Percentiles rank a stretch among this genome's conserved stretches.
Evolutionary conservation across 2,797 vertebrate genomes (phyloP).

Genomic region (Lagodon rhomboides): DNA sequence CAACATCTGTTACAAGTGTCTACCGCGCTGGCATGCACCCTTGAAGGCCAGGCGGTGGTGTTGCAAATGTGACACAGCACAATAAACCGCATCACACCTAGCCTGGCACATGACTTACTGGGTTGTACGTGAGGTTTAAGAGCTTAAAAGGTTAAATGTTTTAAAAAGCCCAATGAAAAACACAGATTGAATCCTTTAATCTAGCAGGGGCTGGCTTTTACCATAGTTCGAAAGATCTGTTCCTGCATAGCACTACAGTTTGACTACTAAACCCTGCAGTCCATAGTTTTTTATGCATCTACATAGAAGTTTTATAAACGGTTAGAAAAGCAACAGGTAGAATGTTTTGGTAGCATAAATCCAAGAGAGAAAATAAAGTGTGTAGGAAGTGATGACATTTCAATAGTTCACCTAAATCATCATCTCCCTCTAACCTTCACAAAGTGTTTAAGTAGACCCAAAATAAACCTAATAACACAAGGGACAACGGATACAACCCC

Average conservation of each 20-base stretch:
- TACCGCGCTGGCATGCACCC: slow-evolving; percentile 1
- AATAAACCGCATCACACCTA: slow-evolving; percentile 17
- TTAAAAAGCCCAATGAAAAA: not conserved
- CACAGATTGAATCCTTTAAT: not conserved
- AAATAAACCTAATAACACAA: too few relatives aligned
- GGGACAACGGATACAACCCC: not conserved
- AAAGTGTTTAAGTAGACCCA: too few relatives aligned
- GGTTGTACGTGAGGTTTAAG: slow-evolving; percentile 1
- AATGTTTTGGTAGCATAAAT: not conserved
- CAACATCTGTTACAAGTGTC: slow-evolving; percentile 24
- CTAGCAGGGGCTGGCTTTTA: not conserved
- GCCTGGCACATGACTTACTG: slow-evolving; percentile 2
- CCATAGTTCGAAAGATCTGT: not conserved
- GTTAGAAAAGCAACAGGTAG: not conserved
- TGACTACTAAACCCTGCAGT: not conserved
- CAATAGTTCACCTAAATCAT: too few relatives aligned
- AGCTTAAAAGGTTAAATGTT: not conserved
- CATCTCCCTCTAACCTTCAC: too few relatives aligned
- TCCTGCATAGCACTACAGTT: not conserved
- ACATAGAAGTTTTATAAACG: not conserved
- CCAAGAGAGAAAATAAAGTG: not conserved
- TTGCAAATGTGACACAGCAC: slow-evolving; percentile 8
- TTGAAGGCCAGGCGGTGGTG: not conserved
- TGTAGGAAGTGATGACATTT: too few relatives aligned
- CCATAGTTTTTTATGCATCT: not conserved